Evolutionary conservation across 2,888 invertebrate species (phyloP), one percentile per base, ranked within the genome.

Genomic region (Eupsilia transversa): DNA sequence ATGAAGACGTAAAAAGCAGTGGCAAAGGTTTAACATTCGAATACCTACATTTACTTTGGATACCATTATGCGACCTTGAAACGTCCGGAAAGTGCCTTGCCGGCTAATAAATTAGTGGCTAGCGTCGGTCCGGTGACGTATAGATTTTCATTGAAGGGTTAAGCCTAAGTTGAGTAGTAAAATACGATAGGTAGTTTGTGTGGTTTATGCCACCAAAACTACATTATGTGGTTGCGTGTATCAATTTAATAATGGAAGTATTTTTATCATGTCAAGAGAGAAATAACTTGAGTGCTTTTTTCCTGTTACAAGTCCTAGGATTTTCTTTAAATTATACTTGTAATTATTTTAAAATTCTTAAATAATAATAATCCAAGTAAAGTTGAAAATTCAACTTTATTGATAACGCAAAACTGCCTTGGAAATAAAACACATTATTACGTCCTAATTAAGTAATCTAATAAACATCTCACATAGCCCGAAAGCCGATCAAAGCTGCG

Each of bases 51-150:
- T 76, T 73, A 67, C 46, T 84, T 80, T 59, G 61, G 63, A 72
- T 72, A 74, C 74, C 77, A 84, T 74, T 74, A 75, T n/a, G 65
- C 52, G 66, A 77, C 87, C 87, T 87, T 87, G 86, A 77, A 75
- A 76, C 23, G 83, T 71, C 76, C 52, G 71, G 56, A 79, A 74
- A 80, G 66, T 60, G 77, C 72, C 54, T 76, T 66, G 68, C 59
- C 59, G 76, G 63, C 79, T 82, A 80, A 86, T 86, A 88, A 88
- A 86, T 88, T 85, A 80, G 84, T 54, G 80, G 85, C 70, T 79
- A 83, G 70, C 79, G 78, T 80, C 72, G 49, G 65, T 73, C 73
- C 66, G 56, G 78, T 82, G 74, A 83, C 79, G 82, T 84, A 81
- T 86, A 84, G 83, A 80, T 86, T 79, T 78, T 79, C 67, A 87